phyloP scores from a whole-genome alignment of 2,113 vertebrate genomes.

The Petrocephalus microphthalmus region DNA sequence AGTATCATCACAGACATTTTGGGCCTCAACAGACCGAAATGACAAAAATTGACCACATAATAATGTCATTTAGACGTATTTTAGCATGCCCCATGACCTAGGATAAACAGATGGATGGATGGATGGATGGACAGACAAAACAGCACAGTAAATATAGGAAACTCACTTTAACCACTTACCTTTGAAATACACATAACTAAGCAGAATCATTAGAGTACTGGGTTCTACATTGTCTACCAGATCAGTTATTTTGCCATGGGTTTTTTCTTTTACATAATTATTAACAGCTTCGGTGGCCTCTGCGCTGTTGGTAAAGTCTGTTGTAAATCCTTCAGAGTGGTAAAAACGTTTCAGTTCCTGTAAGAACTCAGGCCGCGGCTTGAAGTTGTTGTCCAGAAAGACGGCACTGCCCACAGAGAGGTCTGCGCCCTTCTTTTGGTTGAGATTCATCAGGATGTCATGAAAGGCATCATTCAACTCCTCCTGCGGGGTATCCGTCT shows the following conservation, averaged over 20 bases:
- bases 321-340: constrained; percentile 43
- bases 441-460: constrained; percentile 24
- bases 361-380: constrained; percentile 41
- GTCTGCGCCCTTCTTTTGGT: constrained; percentile 20
- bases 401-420: constrained; percentile 44
- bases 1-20: background rate
- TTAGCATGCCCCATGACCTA: background rate
- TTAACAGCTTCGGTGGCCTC: constrained; percentile 47
- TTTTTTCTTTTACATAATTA: constrained; percentile 47
- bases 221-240: constrained; percentile 43
- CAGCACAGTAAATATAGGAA: background rate
- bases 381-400: constrained; percentile 40
- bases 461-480: constrained; percentile 39
- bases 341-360: constrained; percentile 46
- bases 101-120: background rate
- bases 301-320: constrained; percentile 44
- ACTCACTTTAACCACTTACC: constrained; percentile 39
- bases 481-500: constrained; percentile 20
- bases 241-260: constrained; percentile 50
- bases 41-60: background rate
- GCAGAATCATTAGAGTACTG: constrained; percentile 52
- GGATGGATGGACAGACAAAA: background rate
- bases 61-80: background rate
- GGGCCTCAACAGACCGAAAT: background rate
- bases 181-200: constrained; percentile 63